Percentiles rank a stretch among this genome's conserved stretches.
These are phyloP conservation scores for Boulengerochromis microlepis DNA, from an alignment of 2,113 vertebrate genomes.

Conservation along the genomic window DNA sequence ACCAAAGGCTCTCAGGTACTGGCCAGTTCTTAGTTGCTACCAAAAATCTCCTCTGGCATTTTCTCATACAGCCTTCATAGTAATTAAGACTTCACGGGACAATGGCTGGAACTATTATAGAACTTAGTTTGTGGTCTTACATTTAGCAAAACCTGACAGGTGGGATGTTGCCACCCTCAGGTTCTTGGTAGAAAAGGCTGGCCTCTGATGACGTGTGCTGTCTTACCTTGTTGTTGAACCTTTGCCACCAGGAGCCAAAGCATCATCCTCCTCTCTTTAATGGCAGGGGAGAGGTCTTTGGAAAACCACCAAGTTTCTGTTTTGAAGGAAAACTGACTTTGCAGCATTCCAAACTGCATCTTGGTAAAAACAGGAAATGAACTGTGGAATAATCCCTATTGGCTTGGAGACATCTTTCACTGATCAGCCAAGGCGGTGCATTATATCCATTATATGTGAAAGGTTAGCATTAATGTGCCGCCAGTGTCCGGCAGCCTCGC, in stretches of 20 bases:
- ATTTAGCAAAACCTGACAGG: neutral
- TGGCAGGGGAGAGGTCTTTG: neutral
- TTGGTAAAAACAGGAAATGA: neutral
- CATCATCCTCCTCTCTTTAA: neutral
- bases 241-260: neutral
- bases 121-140: neutral
- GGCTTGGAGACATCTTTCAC: neutral
- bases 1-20: neutral
- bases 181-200: neutral
- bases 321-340: neutral
- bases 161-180: neutral
- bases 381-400: neutral
- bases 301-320: neutral
- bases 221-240: neutral
- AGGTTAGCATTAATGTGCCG: rapidly evolving
- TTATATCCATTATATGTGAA: neutral
- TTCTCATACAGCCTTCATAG: neutral
- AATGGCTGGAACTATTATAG: neutral
- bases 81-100: neutral
- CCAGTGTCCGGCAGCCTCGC: neutral
- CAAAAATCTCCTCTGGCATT: neutral
- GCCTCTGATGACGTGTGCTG: neutral
- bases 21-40: neutral
- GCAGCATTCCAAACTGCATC: neutral
- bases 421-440: neutral